Evolutionary conservation across 2,797 vertebrate species (phyloP), one percentile per base, ranked within the genome.

Genomic region (Spheniscus humboldti): DNA sequence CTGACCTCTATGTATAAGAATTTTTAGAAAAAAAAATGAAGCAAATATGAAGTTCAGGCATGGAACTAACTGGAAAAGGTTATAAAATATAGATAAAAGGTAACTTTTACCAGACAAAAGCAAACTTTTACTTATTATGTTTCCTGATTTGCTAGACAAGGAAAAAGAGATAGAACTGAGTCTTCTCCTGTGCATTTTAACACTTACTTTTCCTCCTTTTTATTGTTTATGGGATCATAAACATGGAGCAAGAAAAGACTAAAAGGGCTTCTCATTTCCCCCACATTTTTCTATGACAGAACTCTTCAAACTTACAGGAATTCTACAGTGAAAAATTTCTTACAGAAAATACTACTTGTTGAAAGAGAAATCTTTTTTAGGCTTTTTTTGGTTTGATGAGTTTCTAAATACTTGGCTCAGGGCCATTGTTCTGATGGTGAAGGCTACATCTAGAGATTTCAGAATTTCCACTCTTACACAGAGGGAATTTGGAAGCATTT

Each of bases 311-410:
- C 37, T 63, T 64, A 33, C 3, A 50, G 5, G 20, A 88, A 82
- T 63, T 78, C 23, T 52, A 39, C 14, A 35, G 2, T 47, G 24
- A 23, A 59, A 78, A 25, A 14, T 18, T 60, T 25, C 7, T 37
- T 41, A 35, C 13, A 7, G 50, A 63, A 66, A 75, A 41, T 50
- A 9, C 6, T 45, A 18, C 4, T 37, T n/a, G 3, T 39, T 90
- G 39, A 83, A 86, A 47, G 4, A 55, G 2, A 66, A 63, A 39
- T 18, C 0, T 0, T 3, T 62, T 78, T 85, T 39, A n/a, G 10
- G 11, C 35, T 2, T 37, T 72, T 64, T 74, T 41, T 48, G 8
- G 8, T 68, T 59, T 72, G 18, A 64, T 47, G 27, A 60, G 9
- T 86, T 85, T 87, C 60, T 22, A 67, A 68, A 50, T 31, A 63